phyloP scores from a whole-genome alignment of 2,113 vertebrate species.

The Todiramphus saurophagus region DNA sequence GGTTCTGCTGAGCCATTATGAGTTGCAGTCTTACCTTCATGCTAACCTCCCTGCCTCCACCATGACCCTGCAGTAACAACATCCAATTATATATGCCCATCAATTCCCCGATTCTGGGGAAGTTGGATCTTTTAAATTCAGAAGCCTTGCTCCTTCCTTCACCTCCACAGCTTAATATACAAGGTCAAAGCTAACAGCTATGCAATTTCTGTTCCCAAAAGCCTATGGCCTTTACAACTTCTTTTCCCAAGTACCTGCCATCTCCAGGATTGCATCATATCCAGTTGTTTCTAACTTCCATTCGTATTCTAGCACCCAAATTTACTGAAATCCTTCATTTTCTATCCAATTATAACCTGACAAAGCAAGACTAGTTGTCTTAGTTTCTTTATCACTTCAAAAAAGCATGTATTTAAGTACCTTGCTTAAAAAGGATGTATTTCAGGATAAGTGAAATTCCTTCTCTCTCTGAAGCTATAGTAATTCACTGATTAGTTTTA shows the following conservation, averaged over 20 bases:
- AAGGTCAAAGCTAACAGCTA: slow-evolving; percentile 20
- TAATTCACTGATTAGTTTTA: not conserved
- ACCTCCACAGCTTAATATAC: slow-evolving; percentile 9
- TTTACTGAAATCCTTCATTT: not conserved
- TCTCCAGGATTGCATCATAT: not conserved
- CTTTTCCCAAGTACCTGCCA: not conserved
- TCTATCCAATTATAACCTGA: not conserved
- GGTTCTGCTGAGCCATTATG: not conserved
- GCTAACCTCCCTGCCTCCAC: not conserved
- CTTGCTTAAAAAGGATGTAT: not conserved
- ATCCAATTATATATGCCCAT: slow-evolving; percentile 52
- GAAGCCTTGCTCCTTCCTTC: not conserved
- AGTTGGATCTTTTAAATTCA: slow-evolving; percentile 44
- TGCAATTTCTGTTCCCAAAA: not conserved
- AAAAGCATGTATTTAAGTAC: not conserved
- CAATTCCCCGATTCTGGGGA: slow-evolving; percentile 3
- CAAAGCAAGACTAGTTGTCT: not conserved
- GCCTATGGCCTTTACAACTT: not conserved
- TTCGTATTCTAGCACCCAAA: not conserved
- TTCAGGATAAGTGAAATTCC: not conserved
- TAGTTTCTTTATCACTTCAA: not conserved
- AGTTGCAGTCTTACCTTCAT: not conserved
- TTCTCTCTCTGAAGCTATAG: not conserved
- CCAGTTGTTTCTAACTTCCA: not conserved
- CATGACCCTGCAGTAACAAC: not conserved